These are phyloP conservation scores for Neelides folsomi DNA, from an alignment of 2,888 invertebrate species.

Conservation along the genomic window DNA sequence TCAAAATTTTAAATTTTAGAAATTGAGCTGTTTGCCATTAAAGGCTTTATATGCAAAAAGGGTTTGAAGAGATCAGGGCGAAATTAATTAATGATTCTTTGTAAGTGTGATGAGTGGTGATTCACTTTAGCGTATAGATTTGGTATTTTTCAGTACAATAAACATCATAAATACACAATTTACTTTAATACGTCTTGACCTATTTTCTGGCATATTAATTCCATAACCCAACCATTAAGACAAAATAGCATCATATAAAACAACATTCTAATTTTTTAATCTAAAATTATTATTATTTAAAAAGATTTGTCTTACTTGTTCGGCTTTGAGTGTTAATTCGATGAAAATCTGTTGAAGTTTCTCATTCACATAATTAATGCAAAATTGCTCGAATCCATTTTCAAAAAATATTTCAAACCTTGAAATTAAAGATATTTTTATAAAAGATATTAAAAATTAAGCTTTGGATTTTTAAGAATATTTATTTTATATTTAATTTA, in stretches of 20 bases:
- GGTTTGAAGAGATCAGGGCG: too few relatives aligned
- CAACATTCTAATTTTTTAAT: too few relatives aligned
- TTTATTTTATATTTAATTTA: too few relatives aligned
- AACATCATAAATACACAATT: not conserved
- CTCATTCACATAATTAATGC: constrained; percentile 56
- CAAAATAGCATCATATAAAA: too few relatives aligned
- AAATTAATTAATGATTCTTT: too few relatives aligned
- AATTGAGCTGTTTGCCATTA: too few relatives aligned
- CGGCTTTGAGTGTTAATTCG: constrained; percentile 54
- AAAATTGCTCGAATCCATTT: constrained; percentile 59
- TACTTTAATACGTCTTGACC: not conserved
- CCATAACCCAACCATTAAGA: not conserved
- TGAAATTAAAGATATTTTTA: too few relatives aligned
- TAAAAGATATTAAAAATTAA: too few relatives aligned
- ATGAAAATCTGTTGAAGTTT: constrained; percentile 60
- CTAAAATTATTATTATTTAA: too few relatives aligned
- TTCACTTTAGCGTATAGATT: not conserved
- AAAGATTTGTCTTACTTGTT: constrained; percentile 43
- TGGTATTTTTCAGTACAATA: not conserved
- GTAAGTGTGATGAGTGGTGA: not conserved
- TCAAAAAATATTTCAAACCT: constrained; percentile 52
- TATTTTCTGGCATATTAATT: not conserved
- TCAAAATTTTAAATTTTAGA: too few relatives aligned
- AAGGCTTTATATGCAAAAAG: too few relatives aligned
- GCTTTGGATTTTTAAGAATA: too few relatives aligned